Base-by-base conservation (phyloP, 2,113 vertebrate genomes). In the Nipponia nippon region DNA sequence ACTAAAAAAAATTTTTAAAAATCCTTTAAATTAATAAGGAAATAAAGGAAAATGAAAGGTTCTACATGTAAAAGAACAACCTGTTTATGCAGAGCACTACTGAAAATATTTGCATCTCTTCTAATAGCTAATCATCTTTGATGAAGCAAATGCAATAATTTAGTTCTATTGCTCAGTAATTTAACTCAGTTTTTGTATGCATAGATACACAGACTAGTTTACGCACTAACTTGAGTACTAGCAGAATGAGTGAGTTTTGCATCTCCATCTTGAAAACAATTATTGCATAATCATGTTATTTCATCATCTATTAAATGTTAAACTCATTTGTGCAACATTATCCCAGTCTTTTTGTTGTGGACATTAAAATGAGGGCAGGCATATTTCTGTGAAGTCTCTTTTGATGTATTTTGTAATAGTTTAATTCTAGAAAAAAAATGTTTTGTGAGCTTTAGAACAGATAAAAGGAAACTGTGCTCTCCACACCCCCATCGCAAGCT, bases 391-490 rank as follows among this genome's bases (percentile, higher is more conserved):
- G 78, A 94, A 94, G 40, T 62, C 22, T 80, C 71, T 79, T 90
- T 93, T 97, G 88, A 96, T 97, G 87, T 80, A 93, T 89, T 96
- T 92, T 93, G 83, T 90, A 95, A 94, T 44, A 94, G 85, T 94
- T 91, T 66, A 79, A 81, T 80, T 92, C 62, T 70, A 18, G 15
- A 10, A 38, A 56, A 67, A 72, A 75, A 61, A 49, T 11, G 17
- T 16, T 30, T 47, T 92, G 75, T 21, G 21, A 40, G 59, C 46
- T 77, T 59, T 32, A 49, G 46, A 92, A 77, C 21, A 79, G 65
- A 70, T 66, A 94, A 81, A 93, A 85, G 38, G 52, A 72, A 86
- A 55, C 53, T 34, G 47, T n/a, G 32, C 50, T 78, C 13, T 80
- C 59, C 85, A 88, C 70, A 76, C 70, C 50, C 65, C 77, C 70